Conservation (phyloP, 1,140 invertebrate species). For the Heliconius nattereri region DNA sequence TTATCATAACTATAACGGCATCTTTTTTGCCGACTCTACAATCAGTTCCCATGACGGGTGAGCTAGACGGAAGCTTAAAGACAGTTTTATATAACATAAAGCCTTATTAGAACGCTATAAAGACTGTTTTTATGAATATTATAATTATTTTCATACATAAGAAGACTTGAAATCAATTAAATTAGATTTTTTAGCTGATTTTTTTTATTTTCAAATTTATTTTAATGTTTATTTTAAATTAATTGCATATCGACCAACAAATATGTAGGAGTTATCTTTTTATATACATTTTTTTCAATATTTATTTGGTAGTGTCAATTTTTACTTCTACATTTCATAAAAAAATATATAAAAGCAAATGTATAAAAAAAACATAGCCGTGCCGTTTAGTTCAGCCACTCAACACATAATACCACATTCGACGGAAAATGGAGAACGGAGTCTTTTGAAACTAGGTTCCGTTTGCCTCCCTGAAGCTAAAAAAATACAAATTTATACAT, state of each 20-base stretch:
- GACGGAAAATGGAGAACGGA: too few relatives aligned
- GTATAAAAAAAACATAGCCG: too few relatives aligned
- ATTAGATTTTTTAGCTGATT: not conserved
- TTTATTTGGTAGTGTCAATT: too few relatives aligned
- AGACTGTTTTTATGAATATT: conserved; percentile 15
- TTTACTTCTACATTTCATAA: too few relatives aligned
- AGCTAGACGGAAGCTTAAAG: conserved; percentile 44
- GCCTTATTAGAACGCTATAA: conserved; percentile 41
- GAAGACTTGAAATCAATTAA: not conserved
- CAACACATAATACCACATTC: too few relatives aligned
- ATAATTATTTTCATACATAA: not conserved
- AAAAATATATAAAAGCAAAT: too few relatives aligned
- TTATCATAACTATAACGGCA: not conserved
- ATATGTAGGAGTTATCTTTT: not conserved
- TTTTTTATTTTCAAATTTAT: not conserved
- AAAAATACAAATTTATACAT: not conserved
- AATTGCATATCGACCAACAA: not conserved
- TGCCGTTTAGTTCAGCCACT: too few relatives aligned
- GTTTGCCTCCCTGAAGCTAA: too few relatives aligned
- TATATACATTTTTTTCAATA: not conserved
- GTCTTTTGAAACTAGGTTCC: too few relatives aligned
- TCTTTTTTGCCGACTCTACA: conserved; percentile 3
- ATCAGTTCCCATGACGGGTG: conserved; percentile 62
- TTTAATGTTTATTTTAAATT: not conserved
- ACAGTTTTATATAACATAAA: conserved; percentile 36